Conservation (phyloP, 2,888 invertebrate species). For the Cheilosia vernalis region DNA sequence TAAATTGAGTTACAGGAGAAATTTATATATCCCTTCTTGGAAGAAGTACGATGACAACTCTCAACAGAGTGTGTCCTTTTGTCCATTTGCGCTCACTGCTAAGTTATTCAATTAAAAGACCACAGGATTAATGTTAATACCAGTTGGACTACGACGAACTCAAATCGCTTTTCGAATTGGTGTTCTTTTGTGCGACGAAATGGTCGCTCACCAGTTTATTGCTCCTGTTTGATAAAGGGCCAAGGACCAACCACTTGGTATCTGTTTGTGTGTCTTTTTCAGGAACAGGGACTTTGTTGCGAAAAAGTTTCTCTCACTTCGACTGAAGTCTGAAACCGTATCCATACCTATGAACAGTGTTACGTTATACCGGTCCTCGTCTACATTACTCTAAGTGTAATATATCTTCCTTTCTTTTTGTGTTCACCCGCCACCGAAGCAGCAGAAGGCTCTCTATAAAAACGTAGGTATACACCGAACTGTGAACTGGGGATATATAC, state of each 20-base stretch:
- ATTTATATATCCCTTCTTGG: background rate
- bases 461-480: background rate
- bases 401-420: constrained; percentile 45
- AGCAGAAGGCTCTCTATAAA: background rate
- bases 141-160: constrained; percentile 20
- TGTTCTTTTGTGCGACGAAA: constrained; percentile 6
- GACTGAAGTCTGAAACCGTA: background rate
- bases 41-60: constrained; percentile 1
- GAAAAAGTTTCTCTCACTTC: constrained; percentile 5
- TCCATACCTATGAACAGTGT: constrained; percentile 2
- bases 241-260: no score
- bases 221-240: constrained; percentile 7
- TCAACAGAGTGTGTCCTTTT: background rate
- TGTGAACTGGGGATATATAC: background rate
- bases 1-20: constrained; percentile 6
- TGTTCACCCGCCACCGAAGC: constrained; percentile 55
- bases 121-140: constrained; percentile 35
- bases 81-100: background rate
- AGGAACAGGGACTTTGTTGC: constrained; percentile 3
- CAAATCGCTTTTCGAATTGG: constrained; percentile 19
- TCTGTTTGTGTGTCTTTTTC: background rate
- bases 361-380: constrained; percentile 44
- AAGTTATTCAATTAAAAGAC: constrained; percentile 33
- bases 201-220: constrained; percentile 19
- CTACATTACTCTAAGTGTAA: constrained; percentile 61